Conservation (phyloP, 2,113 vertebrate species). For the Monarcha castaneiventris region DNA sequence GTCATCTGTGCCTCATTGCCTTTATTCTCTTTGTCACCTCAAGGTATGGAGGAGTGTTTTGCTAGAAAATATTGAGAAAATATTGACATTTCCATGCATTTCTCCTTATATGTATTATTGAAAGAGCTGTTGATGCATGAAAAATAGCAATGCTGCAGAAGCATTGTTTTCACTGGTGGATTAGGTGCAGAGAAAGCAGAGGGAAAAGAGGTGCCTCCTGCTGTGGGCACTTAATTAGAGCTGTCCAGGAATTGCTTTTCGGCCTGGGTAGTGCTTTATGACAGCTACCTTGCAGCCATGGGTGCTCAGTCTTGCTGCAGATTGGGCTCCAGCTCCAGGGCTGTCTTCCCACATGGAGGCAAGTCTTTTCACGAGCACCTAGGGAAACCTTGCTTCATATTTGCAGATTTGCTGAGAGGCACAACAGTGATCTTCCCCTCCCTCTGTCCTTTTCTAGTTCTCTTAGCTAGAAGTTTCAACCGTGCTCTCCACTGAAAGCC, state of each 20-base stretch:
- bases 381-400: not conserved
- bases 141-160: not conserved
- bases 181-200: not conserved
- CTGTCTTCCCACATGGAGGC: not conserved
- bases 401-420: not conserved
- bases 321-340: not conserved
- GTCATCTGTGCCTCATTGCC: not conserved
- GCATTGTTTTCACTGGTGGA: not conserved
- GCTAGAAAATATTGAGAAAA: not conserved
- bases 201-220: not conserved
- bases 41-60: not conserved
- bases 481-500: not conserved
- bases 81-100: not conserved
- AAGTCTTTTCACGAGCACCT: rapidly evolving
- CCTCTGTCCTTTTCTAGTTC: not conserved
- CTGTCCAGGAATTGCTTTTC: not conserved
- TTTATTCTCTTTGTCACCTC: not conserved
- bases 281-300: not conserved
- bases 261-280: not conserved
- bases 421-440: not conserved
- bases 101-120: not conserved
- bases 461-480: not conserved
- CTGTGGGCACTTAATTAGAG: not conserved
- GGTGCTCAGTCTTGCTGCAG: not conserved
- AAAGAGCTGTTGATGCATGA: not conserved